These are phyloP conservation scores for Siderastrea radians DNA, from an alignment of 92 coral and sea anemone species.

Conservation along the genomic window DNA sequence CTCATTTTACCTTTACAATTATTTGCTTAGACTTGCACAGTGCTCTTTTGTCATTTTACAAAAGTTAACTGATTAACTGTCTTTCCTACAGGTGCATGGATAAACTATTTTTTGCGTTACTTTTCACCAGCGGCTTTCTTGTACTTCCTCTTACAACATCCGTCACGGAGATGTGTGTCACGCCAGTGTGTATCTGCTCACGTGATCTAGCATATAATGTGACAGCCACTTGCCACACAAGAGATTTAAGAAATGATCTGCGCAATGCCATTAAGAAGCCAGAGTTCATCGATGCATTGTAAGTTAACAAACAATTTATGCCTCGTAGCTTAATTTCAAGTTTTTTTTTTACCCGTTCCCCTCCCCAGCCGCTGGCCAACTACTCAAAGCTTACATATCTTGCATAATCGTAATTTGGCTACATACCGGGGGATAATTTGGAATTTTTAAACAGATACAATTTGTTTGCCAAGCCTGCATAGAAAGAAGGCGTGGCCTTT, in stretches of 20 bases:
- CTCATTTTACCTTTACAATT: not conserved
- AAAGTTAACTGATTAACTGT: too few species aligned
- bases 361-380: too few species aligned
- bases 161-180: conserved; percentile 22
- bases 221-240: conserved; percentile 31
- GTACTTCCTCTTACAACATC: not conserved
- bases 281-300: conserved; percentile 17
- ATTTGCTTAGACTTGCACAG: not conserved
- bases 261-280: conserved; percentile 12
- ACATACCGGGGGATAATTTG: too few species aligned
- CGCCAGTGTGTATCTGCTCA: conserved; percentile 13
- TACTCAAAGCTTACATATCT: too few species aligned
- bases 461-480: too few species aligned
- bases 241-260: conserved; percentile 14
- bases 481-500: too few species aligned
- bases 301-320: not conserved
- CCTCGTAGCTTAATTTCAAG: too few species aligned
- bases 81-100: conserved; percentile 22
- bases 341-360: too few species aligned
- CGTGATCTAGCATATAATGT: conserved; percentile 7
- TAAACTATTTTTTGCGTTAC: not conserved
- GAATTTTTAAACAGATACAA: too few species aligned
- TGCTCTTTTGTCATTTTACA: not conserved
- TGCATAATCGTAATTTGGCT: too few species aligned
- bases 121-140: not conserved